These are phyloP conservation scores for Stenotaenia linearis DNA, from an alignment of 2,888 invertebrate genomes.

Conservation along the genomic window DNA sequence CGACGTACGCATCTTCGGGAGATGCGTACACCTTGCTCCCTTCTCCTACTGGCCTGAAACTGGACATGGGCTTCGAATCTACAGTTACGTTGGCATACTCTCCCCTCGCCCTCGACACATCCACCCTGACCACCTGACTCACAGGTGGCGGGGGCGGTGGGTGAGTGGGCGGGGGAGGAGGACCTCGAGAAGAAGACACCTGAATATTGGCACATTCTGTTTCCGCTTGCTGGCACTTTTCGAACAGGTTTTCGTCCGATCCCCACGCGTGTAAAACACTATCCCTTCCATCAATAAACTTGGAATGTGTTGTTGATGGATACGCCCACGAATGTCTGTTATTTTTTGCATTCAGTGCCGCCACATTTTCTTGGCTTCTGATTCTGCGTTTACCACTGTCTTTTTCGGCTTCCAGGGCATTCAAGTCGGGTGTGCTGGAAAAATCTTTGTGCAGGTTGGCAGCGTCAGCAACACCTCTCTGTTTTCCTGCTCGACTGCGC, in stretches of 20 bases:
- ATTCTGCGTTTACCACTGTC: slow-evolving; percentile 35
- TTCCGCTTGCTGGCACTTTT: not conserved
- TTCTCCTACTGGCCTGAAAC: slow-evolving; percentile 77
- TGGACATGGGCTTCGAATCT: slow-evolving; percentile 57
- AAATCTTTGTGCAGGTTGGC: slow-evolving; percentile 66
- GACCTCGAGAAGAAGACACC: slow-evolving; percentile 27
- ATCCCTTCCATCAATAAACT: slow-evolving; percentile 37
- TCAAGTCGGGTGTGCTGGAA: slow-evolving; percentile 78
- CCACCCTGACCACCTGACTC: slow-evolving; percentile 57
- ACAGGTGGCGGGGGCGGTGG: slow-evolving; percentile 71
- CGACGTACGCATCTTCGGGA: slow-evolving; percentile 61
- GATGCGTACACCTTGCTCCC: slow-evolving; percentile 82
- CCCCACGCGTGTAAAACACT: slow-evolving; percentile 43
- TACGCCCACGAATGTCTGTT: slow-evolving; percentile 44
- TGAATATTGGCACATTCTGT: slow-evolving; percentile 12
- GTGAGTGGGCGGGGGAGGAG: slow-evolving; percentile 70
- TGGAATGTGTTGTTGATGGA: slow-evolving; percentile 36
- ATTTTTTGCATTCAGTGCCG: slow-evolving; percentile 41
- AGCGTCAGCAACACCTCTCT: slow-evolving; percentile 41
- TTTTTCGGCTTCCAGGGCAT: slow-evolving; percentile 35
- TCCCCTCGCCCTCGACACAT: slow-evolving; percentile 50
- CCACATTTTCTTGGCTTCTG: slow-evolving; percentile 63
- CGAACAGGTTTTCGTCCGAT: slow-evolving; percentile 41
- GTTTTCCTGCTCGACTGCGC: slow-evolving; percentile 66
- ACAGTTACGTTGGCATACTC: slow-evolving; percentile 46